Evolutionary conservation across 1,140 invertebrate species (phyloP).

Genomic region (Caenorhabditis tropicalis): DNA sequence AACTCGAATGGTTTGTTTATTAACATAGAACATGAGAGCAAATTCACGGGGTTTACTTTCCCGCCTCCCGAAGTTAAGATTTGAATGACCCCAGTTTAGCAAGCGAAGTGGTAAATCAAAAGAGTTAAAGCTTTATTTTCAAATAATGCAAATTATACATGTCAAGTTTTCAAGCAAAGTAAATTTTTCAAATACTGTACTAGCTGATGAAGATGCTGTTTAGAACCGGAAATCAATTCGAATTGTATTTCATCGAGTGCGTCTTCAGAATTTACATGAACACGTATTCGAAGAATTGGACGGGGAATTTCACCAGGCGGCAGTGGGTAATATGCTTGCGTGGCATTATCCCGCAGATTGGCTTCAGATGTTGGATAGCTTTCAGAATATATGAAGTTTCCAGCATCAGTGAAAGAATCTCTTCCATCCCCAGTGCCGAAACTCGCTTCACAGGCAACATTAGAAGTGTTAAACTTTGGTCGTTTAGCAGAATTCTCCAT

Average conservation of each 20-base stretch:
- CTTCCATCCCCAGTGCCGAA: slow-evolving; percentile 8
- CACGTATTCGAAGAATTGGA: not conserved
- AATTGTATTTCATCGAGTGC: not conserved
- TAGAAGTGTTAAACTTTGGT: not conserved
- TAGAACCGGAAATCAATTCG: slow-evolving; percentile 2
- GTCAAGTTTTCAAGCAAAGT: not conserved
- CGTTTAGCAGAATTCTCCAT: not conserved
- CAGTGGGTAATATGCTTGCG: not conserved
- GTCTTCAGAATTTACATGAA: not conserved
- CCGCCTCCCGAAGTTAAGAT: too few species aligned
- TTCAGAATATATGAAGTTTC: slow-evolving; percentile 1
- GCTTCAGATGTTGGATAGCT: not conserved
- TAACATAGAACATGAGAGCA: too few species aligned
- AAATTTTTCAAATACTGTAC: slow-evolving; percentile 25
- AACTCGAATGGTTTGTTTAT: too few species aligned
- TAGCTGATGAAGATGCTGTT: slow-evolving; percentile 26
- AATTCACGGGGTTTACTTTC: too few species aligned
- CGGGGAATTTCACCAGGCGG: not conserved
- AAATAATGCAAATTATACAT: not conserved
- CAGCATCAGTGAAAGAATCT: slow-evolving; percentile 4
- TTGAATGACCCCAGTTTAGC: too few species aligned
- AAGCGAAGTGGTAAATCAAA: too few species aligned
- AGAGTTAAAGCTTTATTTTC: too few species aligned
- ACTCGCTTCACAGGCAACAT: not conserved
- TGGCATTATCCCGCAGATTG: not conserved